Percentiles rank a stretch among this genome's conserved stretches.
phyloP scores from a whole-genome alignment of 2,113 vertebrate genomes.

The Haplochromis burtoni region DNA sequence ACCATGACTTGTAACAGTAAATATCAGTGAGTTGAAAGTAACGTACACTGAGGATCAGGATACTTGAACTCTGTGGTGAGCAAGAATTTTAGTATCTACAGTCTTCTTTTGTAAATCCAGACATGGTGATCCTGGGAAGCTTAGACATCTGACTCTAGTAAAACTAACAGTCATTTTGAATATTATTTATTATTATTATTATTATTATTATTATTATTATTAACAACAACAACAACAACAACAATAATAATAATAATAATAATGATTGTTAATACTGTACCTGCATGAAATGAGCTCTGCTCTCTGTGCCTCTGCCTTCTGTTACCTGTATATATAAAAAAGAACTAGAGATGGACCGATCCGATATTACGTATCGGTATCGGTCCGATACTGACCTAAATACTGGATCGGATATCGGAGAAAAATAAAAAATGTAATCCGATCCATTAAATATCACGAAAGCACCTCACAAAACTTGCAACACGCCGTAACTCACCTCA shows the following conservation, averaged over 20 bases:
- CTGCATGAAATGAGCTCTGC: neutral
- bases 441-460: no score
- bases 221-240: neutral
- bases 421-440: no score
- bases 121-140: neutral
- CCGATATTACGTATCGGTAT: no score
- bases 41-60: neutral
- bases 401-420: no score
- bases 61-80: neutral
- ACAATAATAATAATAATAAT: fast-evolving
- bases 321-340: neutral
- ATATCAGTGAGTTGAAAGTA: neutral
- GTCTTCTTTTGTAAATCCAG: neutral
- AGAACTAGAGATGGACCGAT: no score
- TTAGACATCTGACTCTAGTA: neutral
- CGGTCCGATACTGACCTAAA: no score
- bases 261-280: neutral
- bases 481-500: no score
- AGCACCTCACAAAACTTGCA: no score
- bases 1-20: neutral
- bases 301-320: neutral
- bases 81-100: neutral
- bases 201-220: no score
- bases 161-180: neutral
- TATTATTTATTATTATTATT: neutral